These are phyloP conservation scores for Chelonus insularis DNA, from an alignment of 1,140 invertebrate species.

Conservation along the genomic window DNA sequence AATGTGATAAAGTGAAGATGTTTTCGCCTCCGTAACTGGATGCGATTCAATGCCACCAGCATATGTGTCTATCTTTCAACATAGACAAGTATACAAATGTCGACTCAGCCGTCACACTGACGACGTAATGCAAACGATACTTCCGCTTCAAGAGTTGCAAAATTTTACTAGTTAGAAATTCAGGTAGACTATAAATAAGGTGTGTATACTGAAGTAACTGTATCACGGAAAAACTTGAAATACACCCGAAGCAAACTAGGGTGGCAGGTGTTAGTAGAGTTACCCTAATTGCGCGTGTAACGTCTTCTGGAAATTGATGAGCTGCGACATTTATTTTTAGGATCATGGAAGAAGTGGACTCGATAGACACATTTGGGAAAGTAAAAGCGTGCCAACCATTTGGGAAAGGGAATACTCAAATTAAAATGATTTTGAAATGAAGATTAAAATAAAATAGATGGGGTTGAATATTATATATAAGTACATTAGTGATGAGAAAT, in stretches of 20 bases:
- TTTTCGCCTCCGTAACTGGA: slow-evolving; percentile 26
- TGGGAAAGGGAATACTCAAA: no score
- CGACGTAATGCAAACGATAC: slow-evolving; percentile 14
- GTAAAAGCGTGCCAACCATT: no score
- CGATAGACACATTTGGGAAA: background rate
- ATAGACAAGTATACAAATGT: background rate
- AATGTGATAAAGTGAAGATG: background rate
- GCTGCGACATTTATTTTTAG: slow-evolving; percentile 26
- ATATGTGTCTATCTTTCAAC: background rate
- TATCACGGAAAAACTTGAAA: slow-evolving; percentile 25
- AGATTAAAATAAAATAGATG: no score
- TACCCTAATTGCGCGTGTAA: slow-evolving; percentile 25
- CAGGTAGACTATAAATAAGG: slow-evolving; percentile 17
- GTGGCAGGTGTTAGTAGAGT: slow-evolving; percentile 27
- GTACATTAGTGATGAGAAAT: no score
- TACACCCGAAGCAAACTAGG: slow-evolving; percentile 21
- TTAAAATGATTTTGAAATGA: no score
- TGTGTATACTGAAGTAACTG: background rate
- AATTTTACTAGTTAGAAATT: slow-evolving; percentile 2
- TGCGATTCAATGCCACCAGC: slow-evolving; percentile 24
- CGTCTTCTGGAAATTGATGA: slow-evolving; percentile 27
- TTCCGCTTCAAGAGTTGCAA: slow-evolving; percentile 13
- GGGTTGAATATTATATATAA: no score
- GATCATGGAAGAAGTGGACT: slow-evolving; percentile 5
- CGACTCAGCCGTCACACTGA: background rate